A percentile compares a stretch with the other conserved stretches of the same genome.
phyloP scores from a whole-genome alignment of 2,888 invertebrate species.

The Unio delphinus region DNA sequence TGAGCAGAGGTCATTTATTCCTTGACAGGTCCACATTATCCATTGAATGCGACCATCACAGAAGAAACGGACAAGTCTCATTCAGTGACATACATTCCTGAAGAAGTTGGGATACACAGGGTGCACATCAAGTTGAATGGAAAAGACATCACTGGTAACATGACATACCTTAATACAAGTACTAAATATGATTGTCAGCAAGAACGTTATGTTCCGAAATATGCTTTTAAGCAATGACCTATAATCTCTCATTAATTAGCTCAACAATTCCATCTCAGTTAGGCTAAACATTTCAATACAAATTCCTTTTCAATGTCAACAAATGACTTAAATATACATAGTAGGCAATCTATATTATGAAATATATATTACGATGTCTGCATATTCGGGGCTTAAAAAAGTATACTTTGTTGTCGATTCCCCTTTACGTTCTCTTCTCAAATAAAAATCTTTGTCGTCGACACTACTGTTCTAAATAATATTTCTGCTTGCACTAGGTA shows the following conservation, averaged over 20 bases:
- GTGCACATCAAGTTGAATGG: conserved; percentile 82
- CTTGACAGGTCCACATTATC: conserved; percentile 40
- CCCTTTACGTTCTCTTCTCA: background rate
- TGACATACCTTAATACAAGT: background rate
- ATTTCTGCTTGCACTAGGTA: conserved; percentile 75
- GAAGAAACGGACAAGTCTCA: conserved; percentile 78
- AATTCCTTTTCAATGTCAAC: too few relatives aligned
- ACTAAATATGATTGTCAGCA: too few relatives aligned
- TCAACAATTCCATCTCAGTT: too few relatives aligned
- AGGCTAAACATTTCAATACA: too few relatives aligned
- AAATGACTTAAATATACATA: too few relatives aligned
- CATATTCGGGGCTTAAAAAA: too few relatives aligned
- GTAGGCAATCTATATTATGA: too few relatives aligned
- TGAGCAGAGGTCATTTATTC: background rate
- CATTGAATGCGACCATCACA: conserved; percentile 60
- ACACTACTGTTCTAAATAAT: background rate
- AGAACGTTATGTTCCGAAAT: too few relatives aligned
- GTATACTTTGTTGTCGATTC: background rate
- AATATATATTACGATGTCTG: too few relatives aligned
- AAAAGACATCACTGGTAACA: conserved; percentile 72
- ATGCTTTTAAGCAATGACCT: too few relatives aligned
- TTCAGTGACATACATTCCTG: conserved; percentile 90
- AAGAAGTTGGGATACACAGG: conserved; percentile 91
- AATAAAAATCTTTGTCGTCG: too few relatives aligned
- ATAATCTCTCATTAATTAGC: too few relatives aligned